These are phyloP conservation scores for Naso thynnoides DNA, from an alignment of 2,797 vertebrate genomes.

Conservation along the genomic window DNA sequence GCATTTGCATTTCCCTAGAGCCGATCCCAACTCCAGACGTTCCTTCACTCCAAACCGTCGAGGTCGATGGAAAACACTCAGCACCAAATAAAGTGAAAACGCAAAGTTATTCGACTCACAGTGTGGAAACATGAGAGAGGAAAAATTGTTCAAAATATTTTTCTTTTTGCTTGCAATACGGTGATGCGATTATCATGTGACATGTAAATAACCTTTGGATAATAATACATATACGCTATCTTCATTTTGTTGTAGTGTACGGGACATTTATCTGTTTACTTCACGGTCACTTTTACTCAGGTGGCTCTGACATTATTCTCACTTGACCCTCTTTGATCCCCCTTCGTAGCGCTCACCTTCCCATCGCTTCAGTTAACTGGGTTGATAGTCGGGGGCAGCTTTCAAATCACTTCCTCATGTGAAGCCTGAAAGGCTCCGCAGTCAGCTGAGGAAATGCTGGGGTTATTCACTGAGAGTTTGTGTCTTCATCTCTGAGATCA, in stretches of 20 bases:
- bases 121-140: neutral
- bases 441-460: neutral
- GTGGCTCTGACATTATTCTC: neutral
- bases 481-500: neutral
- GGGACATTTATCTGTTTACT: neutral
- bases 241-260: too few species aligned
- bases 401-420: neutral
- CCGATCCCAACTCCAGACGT: neutral
- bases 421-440: neutral
- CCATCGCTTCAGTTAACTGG: neutral
- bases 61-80: conserved; percentile 22
- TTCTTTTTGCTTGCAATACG: neutral
- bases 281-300: neutral
- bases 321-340: neutral
- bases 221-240: neutral
- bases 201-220: neutral
- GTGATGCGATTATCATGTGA: neutral
- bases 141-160: neutral
- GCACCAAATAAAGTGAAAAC: neutral
- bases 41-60: neutral
- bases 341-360: neutral
- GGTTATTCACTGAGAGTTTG: neutral
- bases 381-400: neutral
- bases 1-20: neutral
- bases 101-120: conserved; percentile 2